These are phyloP conservation scores for Ceyx melanurus DNA, from an alignment of 2,113 vertebrate species.

Conservation along the genomic window DNA sequence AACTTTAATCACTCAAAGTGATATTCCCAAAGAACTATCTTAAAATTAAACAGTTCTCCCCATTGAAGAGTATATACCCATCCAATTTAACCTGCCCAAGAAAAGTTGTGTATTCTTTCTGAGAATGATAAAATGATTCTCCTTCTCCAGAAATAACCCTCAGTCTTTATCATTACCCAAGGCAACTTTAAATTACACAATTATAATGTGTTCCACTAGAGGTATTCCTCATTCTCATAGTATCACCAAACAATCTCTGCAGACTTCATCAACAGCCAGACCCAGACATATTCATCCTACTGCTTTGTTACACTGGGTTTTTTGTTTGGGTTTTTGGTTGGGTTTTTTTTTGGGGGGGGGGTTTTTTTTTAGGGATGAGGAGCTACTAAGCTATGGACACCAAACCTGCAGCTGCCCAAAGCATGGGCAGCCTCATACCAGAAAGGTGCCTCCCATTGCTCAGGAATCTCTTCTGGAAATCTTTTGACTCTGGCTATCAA, in stretches of 20 bases:
- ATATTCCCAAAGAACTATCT: background rate
- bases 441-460: background rate
- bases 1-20: background rate
- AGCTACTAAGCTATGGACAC: background rate
- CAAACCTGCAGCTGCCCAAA: background rate
- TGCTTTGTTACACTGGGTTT: background rate
- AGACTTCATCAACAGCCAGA: background rate
- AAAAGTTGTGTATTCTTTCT: background rate
- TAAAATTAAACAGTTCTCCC: background rate
- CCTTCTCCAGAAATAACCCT: background rate
- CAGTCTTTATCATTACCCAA: background rate
- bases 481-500: background rate
- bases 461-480: background rate
- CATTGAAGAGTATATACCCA: background rate
- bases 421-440: rapidly evolving
- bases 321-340: too few relatives aligned
- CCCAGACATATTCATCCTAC: background rate
- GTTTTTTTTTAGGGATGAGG: background rate
- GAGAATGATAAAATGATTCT: background rate
- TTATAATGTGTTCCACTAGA: rapidly evolving
- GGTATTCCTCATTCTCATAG: background rate
- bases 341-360: background rate
- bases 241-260: background rate
- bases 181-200: background rate
- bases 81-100: background rate